Evolutionary conservation across 2,888 invertebrate genomes (phyloP), one percentile per base, ranked within the genome.

Genomic region (Agrochola lota): DNA sequence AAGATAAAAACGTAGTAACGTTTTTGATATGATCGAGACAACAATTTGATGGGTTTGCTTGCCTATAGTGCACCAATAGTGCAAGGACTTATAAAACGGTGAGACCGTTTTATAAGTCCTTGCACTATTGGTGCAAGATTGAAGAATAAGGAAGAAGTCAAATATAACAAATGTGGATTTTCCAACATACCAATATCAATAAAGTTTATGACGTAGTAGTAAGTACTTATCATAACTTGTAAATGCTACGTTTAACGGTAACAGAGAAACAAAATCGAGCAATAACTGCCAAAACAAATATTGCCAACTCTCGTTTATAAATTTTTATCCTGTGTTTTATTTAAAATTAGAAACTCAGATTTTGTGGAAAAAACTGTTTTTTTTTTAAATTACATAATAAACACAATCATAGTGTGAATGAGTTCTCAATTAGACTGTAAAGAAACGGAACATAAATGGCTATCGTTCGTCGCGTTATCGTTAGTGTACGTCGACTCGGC

Each of bases 381-480:
- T 70, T 35, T 15, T 55, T 35, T 30, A 0, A 35, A 30, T 62
- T 2, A 43, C 23, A 30, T 62, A 55, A 55, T 52, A 30, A 26
- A 69, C 60, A 43, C 49, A 64, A 72, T 81, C 73, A 73, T 67
- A 78, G 66, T 73, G 77, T 84, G 83, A 82, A 82, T 63, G 66
- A 70, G 57, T 73, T 68, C 75, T 74, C 55, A 62, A 83, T 60
- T 73, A 74, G 69, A 85, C 70, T 78, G 67, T 79, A 76, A 84
- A 71, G 69, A 73, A 83, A 81, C 74, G 74, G 77, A 77, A 71
- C 12, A 67, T 84, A 84, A 80, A 84, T 78, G 70, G 77, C 66
- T 35, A 55, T 62, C 60, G 81, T 43, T 15, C 71, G 70, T 55
- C 69, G 69, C 35, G 73, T 80, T 88, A 87, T 85, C 88, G 82